Evolutionary conservation across 1,140 invertebrate species (phyloP).

Genomic region (Harpegnathos saltator): DNA sequence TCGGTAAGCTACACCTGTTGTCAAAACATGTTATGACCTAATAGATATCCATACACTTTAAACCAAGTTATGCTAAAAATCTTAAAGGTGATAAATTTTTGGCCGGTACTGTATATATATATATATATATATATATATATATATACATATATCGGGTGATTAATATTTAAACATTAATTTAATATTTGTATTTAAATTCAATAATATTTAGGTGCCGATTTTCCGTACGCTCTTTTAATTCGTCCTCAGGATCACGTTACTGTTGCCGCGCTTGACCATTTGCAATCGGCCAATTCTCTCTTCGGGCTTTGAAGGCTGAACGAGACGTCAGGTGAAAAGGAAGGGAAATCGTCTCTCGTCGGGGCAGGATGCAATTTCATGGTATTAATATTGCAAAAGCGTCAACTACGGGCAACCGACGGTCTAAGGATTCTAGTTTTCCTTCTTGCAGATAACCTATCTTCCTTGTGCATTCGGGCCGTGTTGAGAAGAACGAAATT

Average conservation of each 20-base stretch:
- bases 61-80: no score
- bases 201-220: slow-evolving; percentile 1
- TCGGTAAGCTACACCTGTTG: no score
- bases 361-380: slow-evolving; percentile 29
- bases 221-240: not conserved
- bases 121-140: no score
- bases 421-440: slow-evolving; percentile 20
- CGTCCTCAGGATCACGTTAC: not conserved
- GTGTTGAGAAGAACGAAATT: not conserved
- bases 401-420: slow-evolving; percentile 16
- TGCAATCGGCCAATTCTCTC: slow-evolving; percentile 14
- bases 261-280: slow-evolving; percentile 1
- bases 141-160: no score
- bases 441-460: not conserved
- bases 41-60: no score
- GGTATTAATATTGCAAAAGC: slow-evolving; percentile 41
- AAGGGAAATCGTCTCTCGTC: no score
- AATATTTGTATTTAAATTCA: no score
- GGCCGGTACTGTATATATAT: no score
- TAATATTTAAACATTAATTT: no score
- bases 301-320: not conserved
- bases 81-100: no score
- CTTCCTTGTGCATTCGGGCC: not conserved
- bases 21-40: no score
- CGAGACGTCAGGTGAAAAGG: not conserved